Evolutionary conservation across 2,888 invertebrate species (phyloP).

Genomic region (Drosophila algonquin): DNA sequence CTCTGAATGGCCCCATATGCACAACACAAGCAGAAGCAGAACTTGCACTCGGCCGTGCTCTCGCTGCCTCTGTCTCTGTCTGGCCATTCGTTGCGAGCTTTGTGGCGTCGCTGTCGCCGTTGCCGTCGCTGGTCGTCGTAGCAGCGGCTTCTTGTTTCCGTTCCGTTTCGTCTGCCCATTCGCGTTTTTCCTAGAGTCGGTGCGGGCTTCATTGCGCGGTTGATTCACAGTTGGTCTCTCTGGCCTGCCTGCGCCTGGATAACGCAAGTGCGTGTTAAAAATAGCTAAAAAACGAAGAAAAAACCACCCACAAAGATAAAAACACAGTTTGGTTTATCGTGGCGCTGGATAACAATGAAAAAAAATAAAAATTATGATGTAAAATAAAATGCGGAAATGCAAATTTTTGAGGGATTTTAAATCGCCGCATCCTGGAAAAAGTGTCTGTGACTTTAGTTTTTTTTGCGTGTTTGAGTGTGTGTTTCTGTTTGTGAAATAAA

Average conservation of each 20-base stretch:
- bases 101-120: not conserved
- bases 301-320: slow-evolving; percentile 28
- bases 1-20: not conserved
- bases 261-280: slow-evolving; percentile 56
- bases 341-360: slow-evolving; percentile 7
- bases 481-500: slow-evolving; percentile 58
- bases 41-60: not conserved
- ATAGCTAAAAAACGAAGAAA: slow-evolving; percentile 53
- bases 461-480: not conserved
- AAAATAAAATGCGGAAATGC: slow-evolving; percentile 28
- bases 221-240: not conserved
- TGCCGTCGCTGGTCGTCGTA: not conserved
- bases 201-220: slow-evolving; percentile 41
- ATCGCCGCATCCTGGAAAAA: slow-evolving; percentile 73
- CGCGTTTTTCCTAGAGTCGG: slow-evolving; percentile 50
- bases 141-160: slow-evolving; percentile 62
- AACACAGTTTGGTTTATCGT: slow-evolving; percentile 3
- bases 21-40: not conserved
- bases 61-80: not conserved
- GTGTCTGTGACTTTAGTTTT: slow-evolving; percentile 19
- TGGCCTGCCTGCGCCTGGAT: slow-evolving; percentile 1
- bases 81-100: not conserved
- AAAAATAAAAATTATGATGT: slow-evolving; percentile 4
- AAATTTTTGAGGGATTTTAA: slow-evolving; percentile 36
- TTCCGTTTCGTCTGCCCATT: slow-evolving; percentile 54